Base-by-base conservation (phyloP, 2,113 vertebrate species). In the Prunella fulvescens region DNA sequence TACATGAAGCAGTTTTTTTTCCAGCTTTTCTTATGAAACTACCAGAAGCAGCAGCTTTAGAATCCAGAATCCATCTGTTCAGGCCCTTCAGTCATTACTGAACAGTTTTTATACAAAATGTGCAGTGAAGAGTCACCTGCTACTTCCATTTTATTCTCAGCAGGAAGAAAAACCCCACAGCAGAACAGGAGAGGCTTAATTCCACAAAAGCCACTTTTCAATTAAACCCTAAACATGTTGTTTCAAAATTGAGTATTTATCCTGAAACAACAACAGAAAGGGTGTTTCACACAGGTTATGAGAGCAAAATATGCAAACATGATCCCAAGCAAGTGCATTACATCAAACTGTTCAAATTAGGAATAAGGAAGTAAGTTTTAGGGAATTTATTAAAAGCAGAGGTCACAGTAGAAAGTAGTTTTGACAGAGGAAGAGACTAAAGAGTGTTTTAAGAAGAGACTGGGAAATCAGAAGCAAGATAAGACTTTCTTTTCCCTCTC, bases 81-180 rank as follows among this genome's bases (percentile, higher is more conserved):
- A 65, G 58, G 56, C 51, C 50, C 62, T 81, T 88, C 76, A 58
- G 64, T 58, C 39, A 81, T 37, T 53, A 76, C 12, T 7, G 1
- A 81, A 82, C 57, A 76, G 44, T 60, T 72, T 80, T 57, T 33
- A 29, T 25, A 61, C 45, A 57, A 95, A 64, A 61, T 1, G 8
- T 74, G 48, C 71, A 83, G 62, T 11, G n/a, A 37, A 74, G 66
- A 85, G 35, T 91, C 66, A 88, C 81, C 70, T 72, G 81, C 74
- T 67, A 93, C 40, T 93, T 80, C 45, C 79, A 90, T 65, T 95
- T 96, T 51, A 80, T 77, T 93, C 90, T 85, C 65, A 72, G 78
- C 88, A 82, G 81, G 73, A 88, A 79, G 7, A 40, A 76, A 79
- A 92, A 44, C 2, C 26, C 58, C 76, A 61, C 22, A 76, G 71